Evolutionary conservation across 2,113 vertebrate species (phyloP), one percentile per base, ranked within the genome.

Genomic region (Nothocercus nigrocapillus): DNA sequence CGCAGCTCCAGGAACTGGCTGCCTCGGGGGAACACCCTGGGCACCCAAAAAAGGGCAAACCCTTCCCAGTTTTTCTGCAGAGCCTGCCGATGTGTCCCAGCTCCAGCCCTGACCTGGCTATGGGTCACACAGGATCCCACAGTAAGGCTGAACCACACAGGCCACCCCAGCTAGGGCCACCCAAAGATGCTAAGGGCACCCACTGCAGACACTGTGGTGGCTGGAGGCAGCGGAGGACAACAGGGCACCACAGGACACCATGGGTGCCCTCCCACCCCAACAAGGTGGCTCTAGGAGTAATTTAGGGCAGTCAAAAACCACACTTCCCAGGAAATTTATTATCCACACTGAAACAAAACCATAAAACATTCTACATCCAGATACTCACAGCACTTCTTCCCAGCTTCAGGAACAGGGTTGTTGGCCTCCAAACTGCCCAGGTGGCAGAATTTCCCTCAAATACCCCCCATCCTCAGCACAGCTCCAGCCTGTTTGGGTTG

Each of bases 381-480:
- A 27, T 67, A 15, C 5, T 89, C 62, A 69, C 62, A 34, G 4
- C 0, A 5, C 54, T 4, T 22, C n/a, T 73, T 34, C 45, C 68
- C 40, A 54, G 68, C 34, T 51, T 18, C 28, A 5, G 1, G 42
- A 54, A 22, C 0, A 11, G 21, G 68, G 63, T n/a, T 6, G 5
- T 19, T 61, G 66, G 47, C 24, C 13, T 63, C 69, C 64, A 42
- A 61, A 25, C 32, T 15, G 49, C 27, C 34, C 1, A 3, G 3
- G 30, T 22, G 53, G 9, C 49, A 95, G 75, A 90, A 90, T 81
- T 40, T 44, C 62, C 89, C 93, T 88, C 89, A 93, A 73, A 94
- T 82, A 44, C 0, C 1, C 54, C 11, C 42, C 40, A 36, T 54
- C 85, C 54, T 94, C 94, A 96, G 77, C 49, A 85, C 66, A 95